phyloP scores from a whole-genome alignment of 2,113 vertebrate genomes.

The Anguilla japonica region DNA sequence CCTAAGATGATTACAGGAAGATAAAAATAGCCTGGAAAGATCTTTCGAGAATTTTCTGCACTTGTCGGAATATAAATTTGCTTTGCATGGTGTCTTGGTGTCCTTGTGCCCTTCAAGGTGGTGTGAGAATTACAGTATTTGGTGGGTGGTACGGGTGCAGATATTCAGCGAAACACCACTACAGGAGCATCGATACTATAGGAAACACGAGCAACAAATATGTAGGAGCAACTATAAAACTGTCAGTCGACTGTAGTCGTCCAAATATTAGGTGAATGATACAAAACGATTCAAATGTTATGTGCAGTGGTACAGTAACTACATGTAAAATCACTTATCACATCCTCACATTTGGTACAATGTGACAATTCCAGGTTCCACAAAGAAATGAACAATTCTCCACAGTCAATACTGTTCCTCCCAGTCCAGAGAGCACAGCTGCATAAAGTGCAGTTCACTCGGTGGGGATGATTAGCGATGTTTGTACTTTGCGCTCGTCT shows the following conservation, averaged over 20 bases:
- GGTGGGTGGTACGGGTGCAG: neutral
- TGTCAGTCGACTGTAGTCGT: no score
- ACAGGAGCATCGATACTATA: no score
- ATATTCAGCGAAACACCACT: neutral
- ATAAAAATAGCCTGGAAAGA: constrained; percentile 6
- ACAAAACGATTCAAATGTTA: neutral
- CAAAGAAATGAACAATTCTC: no score
- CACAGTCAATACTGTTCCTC: neutral
- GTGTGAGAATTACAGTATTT: neutral
- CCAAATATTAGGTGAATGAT: no score
- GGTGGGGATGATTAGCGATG: neutral
- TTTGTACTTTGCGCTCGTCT: neutral
- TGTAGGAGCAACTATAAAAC: no score
- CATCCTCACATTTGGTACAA: neutral
- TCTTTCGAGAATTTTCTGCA: neutral
- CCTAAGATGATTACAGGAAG: constrained; percentile 36
- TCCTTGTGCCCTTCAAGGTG: constrained; percentile 3
- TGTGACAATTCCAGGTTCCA: neutral
- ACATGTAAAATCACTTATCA: neutral
- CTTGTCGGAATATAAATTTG: constrained; percentile 16
- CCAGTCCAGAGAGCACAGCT: neutral
- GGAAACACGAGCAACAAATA: no score
- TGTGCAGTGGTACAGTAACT: neutral
- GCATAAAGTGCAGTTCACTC: neutral
- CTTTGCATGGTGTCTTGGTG: neutral